These are phyloP conservation scores for Melanostoma scalare DNA, from an alignment of 2,888 invertebrate genomes.

Conservation along the genomic window DNA sequence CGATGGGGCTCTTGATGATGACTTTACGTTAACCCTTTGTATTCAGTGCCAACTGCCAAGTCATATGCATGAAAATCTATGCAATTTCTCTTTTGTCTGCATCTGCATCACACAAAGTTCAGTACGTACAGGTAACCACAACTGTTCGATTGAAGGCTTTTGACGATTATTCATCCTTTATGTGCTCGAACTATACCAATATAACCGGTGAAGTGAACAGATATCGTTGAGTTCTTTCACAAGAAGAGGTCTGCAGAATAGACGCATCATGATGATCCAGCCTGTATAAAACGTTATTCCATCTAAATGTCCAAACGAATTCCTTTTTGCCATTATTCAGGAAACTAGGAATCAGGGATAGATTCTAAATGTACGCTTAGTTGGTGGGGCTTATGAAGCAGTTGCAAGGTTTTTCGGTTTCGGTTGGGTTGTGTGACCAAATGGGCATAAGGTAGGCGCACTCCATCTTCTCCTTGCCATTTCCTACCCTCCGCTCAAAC, in stretches of 20 bases:
- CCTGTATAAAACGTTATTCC: conserved; percentile 16
- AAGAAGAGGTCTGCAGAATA: conserved; percentile 35
- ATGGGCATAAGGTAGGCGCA: conserved; percentile 36
- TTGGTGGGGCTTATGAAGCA: conserved; percentile 11
- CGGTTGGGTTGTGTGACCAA: conserved; percentile 47
- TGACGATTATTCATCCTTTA: conserved; percentile 65
- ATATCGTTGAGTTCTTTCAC: conserved; percentile 13
- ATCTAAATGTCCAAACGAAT: conserved; percentile 52
- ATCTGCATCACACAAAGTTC: conserved; percentile 41
- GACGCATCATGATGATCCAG: conserved; percentile 50
- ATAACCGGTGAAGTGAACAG: conserved; percentile 51
- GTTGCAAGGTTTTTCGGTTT: conserved; percentile 37
- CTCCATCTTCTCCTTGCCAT: not conserved
- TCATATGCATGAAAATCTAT: conserved; percentile 59
- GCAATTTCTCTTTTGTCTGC: conserved; percentile 45
- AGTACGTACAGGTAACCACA: conserved; percentile 24
- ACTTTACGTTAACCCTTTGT: not conserved
- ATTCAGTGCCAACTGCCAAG: conserved; percentile 24
- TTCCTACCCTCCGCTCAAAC: not conserved
- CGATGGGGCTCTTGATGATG: no score
- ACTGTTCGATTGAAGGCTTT: conserved; percentile 36
- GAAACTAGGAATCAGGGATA: conserved; percentile 36
- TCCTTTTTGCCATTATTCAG: conserved; percentile 64
- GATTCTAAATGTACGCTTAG: conserved; percentile 65
- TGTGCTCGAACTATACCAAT: conserved; percentile 42